Evolutionary conservation across 2,113 vertebrate species (phyloP).

Genomic region (rabbit (Oryctolagus cuniculus)): mOryCun1.1 NC_091449.1:42639501-42640000

Average conservation of each 20-base stretch:
- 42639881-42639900: neutral
- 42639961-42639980: neutral
- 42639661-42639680: constrained; percentile 2
- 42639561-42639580: neutral
- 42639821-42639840: neutral
- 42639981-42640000: neutral
- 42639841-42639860: neutral
- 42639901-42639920: neutral
- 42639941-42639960: neutral
- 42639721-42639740: neutral
- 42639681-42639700: neutral
- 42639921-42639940: neutral
- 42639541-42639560: neutral
- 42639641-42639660: neutral
- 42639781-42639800: neutral
- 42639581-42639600: neutral
- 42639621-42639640: neutral
- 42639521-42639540: neutral
- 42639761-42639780: neutral
- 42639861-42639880: neutral
- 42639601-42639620: neutral
- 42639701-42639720: constrained; percentile 33
- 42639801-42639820: neutral
- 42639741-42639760: constrained; percentile 1
- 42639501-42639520: neutral